Evolutionary conservation across 23 tunicate genomes (phyloP).

Genomic region (Trididemnum nubilum): DNA sequence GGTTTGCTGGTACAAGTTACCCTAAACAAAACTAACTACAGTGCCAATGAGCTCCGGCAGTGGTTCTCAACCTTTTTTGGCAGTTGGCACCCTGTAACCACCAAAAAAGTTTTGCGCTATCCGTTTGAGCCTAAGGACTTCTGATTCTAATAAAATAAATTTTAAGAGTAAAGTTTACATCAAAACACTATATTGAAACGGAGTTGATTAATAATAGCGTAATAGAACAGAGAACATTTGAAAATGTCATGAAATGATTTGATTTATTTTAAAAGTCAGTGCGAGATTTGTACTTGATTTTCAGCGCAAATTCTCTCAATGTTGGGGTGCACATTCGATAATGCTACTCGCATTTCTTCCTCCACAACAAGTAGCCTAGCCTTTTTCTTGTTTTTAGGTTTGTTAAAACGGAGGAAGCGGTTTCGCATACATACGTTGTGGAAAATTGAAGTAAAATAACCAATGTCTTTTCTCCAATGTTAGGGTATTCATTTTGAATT

Average conservation of each 20-base stretch:
- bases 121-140: constrained; percentile 1
- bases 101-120: constrained; percentile 9
- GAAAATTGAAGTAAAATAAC: constrained; percentile 19
- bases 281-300: constrained; percentile 15
- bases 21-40: neutral
- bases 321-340: constrained; percentile 7
- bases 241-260: neutral
- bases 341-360: constrained; percentile 25
- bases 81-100: constrained; percentile 14
- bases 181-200: neutral
- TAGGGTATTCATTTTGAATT: constrained; percentile 21
- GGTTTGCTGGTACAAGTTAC: no score
- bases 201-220: neutral
- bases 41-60: neutral
- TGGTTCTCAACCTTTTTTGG: constrained; percentile 25
- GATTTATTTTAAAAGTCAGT: constrained; percentile 12
- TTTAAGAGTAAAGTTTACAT: neutral
- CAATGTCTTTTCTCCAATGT: constrained; percentile 15
- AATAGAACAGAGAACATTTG: neutral
- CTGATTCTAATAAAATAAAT: no score
- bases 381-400: constrained; percentile 1
- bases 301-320: constrained; percentile 28
- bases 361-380: constrained; percentile 13
- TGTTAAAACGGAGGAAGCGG: neutral
- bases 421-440: constrained; percentile 21